phyloP scores from a whole-genome alignment of 2,797 vertebrate species.

The Pygocentrus nattereri region DNA sequence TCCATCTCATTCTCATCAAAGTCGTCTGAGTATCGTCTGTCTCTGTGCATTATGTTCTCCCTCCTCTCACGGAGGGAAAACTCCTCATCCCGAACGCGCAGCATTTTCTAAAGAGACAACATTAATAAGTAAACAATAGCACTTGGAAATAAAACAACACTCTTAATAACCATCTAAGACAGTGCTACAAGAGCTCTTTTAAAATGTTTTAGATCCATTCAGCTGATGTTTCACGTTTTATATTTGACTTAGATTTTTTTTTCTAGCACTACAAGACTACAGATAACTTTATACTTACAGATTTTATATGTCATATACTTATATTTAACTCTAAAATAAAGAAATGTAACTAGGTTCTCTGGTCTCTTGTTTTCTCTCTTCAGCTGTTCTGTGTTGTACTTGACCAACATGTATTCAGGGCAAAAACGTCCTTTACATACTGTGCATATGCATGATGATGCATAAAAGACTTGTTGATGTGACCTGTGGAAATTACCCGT shows the following conservation, averaged over 20 bases:
- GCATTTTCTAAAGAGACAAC: slow-evolving; percentile 84
- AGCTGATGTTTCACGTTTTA: too few relatives aligned
- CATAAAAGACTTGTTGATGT: background rate
- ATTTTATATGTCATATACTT: too few relatives aligned
- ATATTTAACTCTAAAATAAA: too few relatives aligned
- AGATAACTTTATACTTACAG: too few relatives aligned
- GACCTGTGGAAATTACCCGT: slow-evolving; percentile 77
- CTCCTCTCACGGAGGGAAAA: slow-evolving; percentile 82
- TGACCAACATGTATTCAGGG: too few relatives aligned
- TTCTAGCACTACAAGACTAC: too few relatives aligned
- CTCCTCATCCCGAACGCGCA: slow-evolving; percentile 90
- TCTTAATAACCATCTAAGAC: too few relatives aligned
- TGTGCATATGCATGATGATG: background rate
- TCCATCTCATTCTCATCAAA: slow-evolving; percentile 88
- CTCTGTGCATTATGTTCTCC: slow-evolving; percentile 84
- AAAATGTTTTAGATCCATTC: too few relatives aligned
- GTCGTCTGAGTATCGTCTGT: slow-evolving; percentile 87
- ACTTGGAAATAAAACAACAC: too few relatives aligned
- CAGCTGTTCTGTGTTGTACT: background rate
- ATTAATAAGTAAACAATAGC: background rate
- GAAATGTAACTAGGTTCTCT: too few relatives aligned
- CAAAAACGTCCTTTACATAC: background rate
- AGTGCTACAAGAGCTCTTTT: background rate
- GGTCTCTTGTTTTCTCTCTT: background rate
- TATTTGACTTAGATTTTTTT: too few relatives aligned